Base-by-base conservation (phyloP, 2,888 invertebrate genomes). In the Nebria salina region DNA sequence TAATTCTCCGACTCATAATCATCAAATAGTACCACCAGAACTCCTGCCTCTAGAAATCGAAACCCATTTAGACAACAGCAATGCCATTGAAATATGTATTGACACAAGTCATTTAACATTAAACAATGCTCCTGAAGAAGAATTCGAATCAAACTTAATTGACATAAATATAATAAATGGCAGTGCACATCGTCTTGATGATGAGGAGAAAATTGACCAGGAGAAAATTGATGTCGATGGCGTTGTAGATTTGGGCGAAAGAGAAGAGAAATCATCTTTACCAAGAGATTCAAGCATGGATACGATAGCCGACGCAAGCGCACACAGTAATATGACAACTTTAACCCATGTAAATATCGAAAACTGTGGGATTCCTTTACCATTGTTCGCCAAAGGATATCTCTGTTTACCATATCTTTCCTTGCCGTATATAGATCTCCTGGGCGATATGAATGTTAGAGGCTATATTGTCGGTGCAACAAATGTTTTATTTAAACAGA, bases 401-500 rank as follows among this genome's bases (percentile, higher is more conserved):
- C 91, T 98, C 15, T 98, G 98, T 88, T 93, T 98, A 88, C 99
- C 99, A 20, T 99, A 99, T 89, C 90, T 99, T 83, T 98, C 98
- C 2, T 90, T 99, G 84, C 97, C 98, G 84, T 98, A 97, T 88
- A 93, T 98, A 90, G 99, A 99, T 90, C 90, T 98, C 81, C 89
- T 99, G 78, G 94, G 94, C 75, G 97, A 98, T 88, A 92, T 95
- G 3, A 95, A 96, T 85, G 96, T 98, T 7, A 90, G 94, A 83
- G 95, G 80, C 72, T 96, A 95, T 89, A 91, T 98, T 72, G 95
- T 98, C 82, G 99, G 99, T 65, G 98, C 98, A n/a, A 98, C 98
- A 15, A 99, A 99, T 90, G 95, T 98, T n/a, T 90, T 99, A 65
- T 99, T 99, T 88, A 97, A 97, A 87, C 98, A 98, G 88, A 98